Base-by-base conservation (phyloP, 2,888 invertebrate genomes). In the Ennomos quercinarius region DNA sequence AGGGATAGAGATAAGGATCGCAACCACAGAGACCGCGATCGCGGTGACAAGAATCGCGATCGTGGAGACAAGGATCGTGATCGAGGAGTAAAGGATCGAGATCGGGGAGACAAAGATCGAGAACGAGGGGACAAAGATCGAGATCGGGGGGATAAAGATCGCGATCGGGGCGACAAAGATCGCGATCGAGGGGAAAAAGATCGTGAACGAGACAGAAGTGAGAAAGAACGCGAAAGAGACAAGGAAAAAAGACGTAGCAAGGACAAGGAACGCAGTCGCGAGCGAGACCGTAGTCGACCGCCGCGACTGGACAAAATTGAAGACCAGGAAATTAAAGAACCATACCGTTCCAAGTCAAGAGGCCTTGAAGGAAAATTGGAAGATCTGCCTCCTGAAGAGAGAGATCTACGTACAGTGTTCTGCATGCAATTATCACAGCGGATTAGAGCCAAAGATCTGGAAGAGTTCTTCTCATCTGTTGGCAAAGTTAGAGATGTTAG, bases 391-490 rank as follows among this genome's bases (percentile, higher is more conserved):
- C 98, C 99, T 0, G 99, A 99, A 87, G 99, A 99, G 88, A 94
- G 99, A 63, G 99, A 99, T 94, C 96, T 98, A n/a, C 95, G 99
- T 39, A 99, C 99, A 44, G 98, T 99, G 6, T 99, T 99, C 86
- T 99, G 99, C 82, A 99, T 99, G 98, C 99, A 99, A 91, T 91
- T 99, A 57, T 98, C 99, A 57, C 98, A 99, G 78, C 95, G 97
- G 73, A 99, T 98, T 77, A 95, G 98, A 72, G 98, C 97, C 55
- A 95, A 98, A 68, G 99, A 99, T 87, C 91, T 99, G 66, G 99
- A 99, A 90, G 99, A 99, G 87, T 99, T 99, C 88, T 99, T 99
- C 88, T 98, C 98, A 35, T 97, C 99, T 63, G 99, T 99, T 61
- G 99, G 99, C 44, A 99, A 99, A 94, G 99, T 99, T 59, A 95